A percentile compares a stretch with the other conserved stretches of the same genome.
Conservation (phyloP, 1,140 invertebrate genomes). For the Agrilus planipennis region DNA sequence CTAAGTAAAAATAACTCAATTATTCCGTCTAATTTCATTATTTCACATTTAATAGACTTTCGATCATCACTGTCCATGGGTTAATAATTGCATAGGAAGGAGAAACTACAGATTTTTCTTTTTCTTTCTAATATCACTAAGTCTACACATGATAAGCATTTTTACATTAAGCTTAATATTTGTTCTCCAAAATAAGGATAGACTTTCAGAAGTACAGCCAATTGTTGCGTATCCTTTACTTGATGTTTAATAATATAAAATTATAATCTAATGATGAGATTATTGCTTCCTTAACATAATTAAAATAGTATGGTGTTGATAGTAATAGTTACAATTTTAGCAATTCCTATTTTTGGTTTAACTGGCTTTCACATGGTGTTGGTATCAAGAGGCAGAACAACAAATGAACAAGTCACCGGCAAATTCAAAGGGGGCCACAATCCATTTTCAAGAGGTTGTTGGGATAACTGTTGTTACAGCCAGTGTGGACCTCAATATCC, state of each 20-base stretch:
- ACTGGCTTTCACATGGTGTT: constrained; percentile 96
- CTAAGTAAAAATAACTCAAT: neutral
- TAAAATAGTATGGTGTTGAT: constrained; percentile 80
- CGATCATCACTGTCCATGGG: constrained; percentile 99
- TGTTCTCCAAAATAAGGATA: constrained; percentile 74
- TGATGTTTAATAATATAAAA: constrained; percentile 18
- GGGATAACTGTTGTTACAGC: constrained; percentile 88
- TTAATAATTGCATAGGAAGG: constrained; percentile 99
- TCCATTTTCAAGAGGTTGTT: constrained; percentile 90
- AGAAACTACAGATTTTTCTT: constrained; percentile 98
- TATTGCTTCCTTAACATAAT: constrained; percentile 38
- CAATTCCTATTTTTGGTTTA: constrained; percentile 94
- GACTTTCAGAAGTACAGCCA: constrained; percentile 65
- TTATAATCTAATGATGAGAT: neutral
- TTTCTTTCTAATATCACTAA: constrained; percentile 93
- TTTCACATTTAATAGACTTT: no score
- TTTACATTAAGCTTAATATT: constrained; percentile 87
- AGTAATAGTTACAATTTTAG: constrained; percentile 77
- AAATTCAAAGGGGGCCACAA: constrained; percentile 97
- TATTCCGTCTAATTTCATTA: no score
- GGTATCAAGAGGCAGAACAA: constrained; percentile 95
- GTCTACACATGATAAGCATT: constrained; percentile 94
- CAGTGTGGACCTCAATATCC: constrained; percentile 95
- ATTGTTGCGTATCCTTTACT: constrained; percentile 86
- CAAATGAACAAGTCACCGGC: constrained; percentile 98